Conservation (phyloP, 2,113 vertebrate species). For the Corvus cornix region DNA sequence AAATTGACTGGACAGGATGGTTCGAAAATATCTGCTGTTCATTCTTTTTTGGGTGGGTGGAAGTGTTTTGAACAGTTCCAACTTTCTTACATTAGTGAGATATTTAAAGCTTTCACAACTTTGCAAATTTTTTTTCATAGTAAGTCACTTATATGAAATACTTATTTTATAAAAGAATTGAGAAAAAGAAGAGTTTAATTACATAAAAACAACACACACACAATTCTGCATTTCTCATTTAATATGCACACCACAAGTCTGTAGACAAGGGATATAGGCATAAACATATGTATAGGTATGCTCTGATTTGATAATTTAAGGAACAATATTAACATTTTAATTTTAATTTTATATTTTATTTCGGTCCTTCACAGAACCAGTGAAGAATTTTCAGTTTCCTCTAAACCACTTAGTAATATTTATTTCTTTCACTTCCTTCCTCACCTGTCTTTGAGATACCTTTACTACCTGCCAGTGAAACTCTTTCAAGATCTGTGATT, state of each 20-base stretch:
- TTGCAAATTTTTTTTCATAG: background rate
- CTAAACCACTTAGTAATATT: background rate
- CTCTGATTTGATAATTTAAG: background rate
- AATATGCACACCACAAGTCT: background rate
- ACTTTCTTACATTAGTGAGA: background rate
- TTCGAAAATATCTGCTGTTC: background rate
- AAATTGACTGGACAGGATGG: background rate
- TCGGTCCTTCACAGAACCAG: background rate
- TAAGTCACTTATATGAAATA: background rate
- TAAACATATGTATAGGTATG: background rate
- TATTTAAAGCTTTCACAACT: background rate
- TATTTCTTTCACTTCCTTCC: background rate
- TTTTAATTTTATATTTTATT: background rate
- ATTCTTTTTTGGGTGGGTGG: background rate
- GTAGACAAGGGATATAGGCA: rapidly evolving
- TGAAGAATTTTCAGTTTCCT: background rate
- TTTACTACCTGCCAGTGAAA: background rate
- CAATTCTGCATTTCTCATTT: background rate
- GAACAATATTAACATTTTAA: background rate
- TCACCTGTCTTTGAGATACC: background rate
- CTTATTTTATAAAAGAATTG: background rate
- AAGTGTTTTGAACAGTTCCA: background rate
- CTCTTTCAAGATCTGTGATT: background rate
- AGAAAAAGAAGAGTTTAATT: background rate
- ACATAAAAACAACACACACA: background rate